Percentiles rank a stretch among this genome's conserved stretches.
phyloP scores from a whole-genome alignment of 2,888 invertebrate species.

The Drosophila stalkeri region DNA sequence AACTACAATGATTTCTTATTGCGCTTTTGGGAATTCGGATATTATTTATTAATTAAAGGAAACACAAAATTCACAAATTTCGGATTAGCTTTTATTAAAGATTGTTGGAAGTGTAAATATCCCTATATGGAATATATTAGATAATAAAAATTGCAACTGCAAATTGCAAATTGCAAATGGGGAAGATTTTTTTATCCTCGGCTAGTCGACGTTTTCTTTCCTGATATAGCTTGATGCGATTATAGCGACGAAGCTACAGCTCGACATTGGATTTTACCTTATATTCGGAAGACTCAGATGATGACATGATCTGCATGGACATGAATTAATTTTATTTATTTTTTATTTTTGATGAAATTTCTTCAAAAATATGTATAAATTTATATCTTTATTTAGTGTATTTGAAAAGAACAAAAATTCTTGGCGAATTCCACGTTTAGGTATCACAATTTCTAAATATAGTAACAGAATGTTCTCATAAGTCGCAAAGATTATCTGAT shows the following conservation, averaged over 20 bases:
- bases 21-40: neutral
- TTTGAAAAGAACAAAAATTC: neutral
- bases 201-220: neutral
- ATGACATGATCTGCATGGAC: neutral
- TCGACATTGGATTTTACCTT: neutral
- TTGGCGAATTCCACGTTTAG: slow-evolving; percentile 8
- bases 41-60: neutral
- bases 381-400: slow-evolving; percentile 10
- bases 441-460: slow-evolving; percentile 12
- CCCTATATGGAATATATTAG: too few species aligned
- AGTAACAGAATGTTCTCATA: slow-evolving; percentile 10
- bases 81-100: too few species aligned
- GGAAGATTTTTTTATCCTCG: neutral
- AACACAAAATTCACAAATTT: neutral
- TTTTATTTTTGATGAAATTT: neutral
- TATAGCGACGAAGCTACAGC: neutral
- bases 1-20: neutral
- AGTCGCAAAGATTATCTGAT: slow-evolving; percentile 15
- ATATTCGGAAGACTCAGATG: neutral
- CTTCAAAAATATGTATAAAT: neutral
- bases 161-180: too few species aligned
- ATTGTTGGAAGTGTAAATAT: too few species aligned
- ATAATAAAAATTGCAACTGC: too few species aligned
- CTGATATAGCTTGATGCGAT: neutral
- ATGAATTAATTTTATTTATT: neutral